Percentiles rank a stretch among this genome's conserved stretches.
phyloP scores from a whole-genome alignment of 2,797 vertebrate species.

The Kryptolebias ocellatus region DNA sequence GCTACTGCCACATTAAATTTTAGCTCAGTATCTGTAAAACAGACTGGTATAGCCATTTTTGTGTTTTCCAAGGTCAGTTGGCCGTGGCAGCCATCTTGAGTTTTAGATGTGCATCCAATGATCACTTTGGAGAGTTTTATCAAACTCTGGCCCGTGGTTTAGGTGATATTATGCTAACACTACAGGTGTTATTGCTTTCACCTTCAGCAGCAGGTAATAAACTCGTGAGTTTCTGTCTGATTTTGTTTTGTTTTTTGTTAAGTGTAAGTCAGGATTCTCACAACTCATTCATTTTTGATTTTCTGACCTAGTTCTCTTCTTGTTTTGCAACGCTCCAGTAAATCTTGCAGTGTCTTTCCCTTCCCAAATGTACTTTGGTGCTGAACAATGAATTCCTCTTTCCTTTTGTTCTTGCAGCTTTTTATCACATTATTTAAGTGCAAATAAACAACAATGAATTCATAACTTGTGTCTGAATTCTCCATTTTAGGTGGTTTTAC shows the following conservation, averaged over 20 bases:
- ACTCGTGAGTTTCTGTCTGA: constrained; percentile 43
- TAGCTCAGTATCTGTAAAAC: too few relatives aligned
- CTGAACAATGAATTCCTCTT: constrained; percentile 71
- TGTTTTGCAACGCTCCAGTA: constrained; percentile 20
- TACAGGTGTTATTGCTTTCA: too few relatives aligned
- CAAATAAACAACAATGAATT: constrained; percentile 84
- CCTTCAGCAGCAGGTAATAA: not conserved
- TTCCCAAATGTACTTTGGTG: constrained; percentile 68
- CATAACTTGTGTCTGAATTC: constrained; percentile 24
- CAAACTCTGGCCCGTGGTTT: too few relatives aligned
- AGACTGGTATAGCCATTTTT: too few relatives aligned
- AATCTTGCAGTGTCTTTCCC: constrained; percentile 22
- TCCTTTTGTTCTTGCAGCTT: constrained; percentile 71
- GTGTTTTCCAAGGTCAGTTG: too few relatives aligned
- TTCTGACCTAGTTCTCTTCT: not conserved
- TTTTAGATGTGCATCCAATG: too few relatives aligned
- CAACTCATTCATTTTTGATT: not conserved
- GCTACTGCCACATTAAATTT: too few relatives aligned
- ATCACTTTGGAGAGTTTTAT: too few relatives aligned
- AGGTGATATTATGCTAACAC: too few relatives aligned
- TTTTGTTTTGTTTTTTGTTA: constrained; percentile 28
- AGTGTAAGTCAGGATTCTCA: constrained; percentile 27
- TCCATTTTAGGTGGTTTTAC: not conserved
- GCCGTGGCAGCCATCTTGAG: too few relatives aligned
- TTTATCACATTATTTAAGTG: constrained; percentile 83